Percentiles rank a stretch among this genome's conserved stretches.
These are phyloP conservation scores for Atta cephalotes DNA, from an alignment of 1,140 invertebrate genomes.

Conservation along the genomic window DNA sequence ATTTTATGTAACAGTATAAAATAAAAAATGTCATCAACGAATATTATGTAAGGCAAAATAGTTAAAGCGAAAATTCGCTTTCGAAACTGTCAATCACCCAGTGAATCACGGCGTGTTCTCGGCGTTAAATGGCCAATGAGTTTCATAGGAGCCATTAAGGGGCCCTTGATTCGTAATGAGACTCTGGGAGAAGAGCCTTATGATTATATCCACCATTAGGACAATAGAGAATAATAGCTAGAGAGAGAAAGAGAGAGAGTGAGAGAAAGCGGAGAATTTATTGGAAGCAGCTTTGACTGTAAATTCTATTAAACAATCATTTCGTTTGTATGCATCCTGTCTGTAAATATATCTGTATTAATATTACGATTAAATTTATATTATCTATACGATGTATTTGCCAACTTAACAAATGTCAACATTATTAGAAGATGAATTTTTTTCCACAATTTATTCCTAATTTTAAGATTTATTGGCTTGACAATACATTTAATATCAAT, in stretches of 20 bases:
- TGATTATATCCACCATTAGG: constrained; percentile 83
- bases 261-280: constrained; percentile 46
- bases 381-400: neutral
- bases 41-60: constrained; percentile 51
- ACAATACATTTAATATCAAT: neutral
- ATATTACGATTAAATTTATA: neutral
- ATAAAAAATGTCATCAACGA: constrained; percentile 15
- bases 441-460: neutral
- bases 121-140: constrained; percentile 81
- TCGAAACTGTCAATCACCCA: constrained; percentile 77
- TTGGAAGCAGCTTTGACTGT: constrained; percentile 42
- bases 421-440: neutral
- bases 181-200: constrained; percentile 80
- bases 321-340: neutral
- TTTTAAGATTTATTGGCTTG: neutral
- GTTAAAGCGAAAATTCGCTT: constrained; percentile 77
- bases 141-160: constrained; percentile 78
- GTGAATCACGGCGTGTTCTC: constrained; percentile 70
- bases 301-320: constrained; percentile 16
- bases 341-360: neutral
- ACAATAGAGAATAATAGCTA: constrained; percentile 80
- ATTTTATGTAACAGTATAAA: neutral
- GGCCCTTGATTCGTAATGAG: constrained; percentile 82
- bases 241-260: constrained; percentile 3
- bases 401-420: neutral